A percentile compares a stretch with the other conserved stretches of the same genome.
Conservation (phyloP, 2,888 invertebrate species). For the Odontomyia ornata region DNA sequence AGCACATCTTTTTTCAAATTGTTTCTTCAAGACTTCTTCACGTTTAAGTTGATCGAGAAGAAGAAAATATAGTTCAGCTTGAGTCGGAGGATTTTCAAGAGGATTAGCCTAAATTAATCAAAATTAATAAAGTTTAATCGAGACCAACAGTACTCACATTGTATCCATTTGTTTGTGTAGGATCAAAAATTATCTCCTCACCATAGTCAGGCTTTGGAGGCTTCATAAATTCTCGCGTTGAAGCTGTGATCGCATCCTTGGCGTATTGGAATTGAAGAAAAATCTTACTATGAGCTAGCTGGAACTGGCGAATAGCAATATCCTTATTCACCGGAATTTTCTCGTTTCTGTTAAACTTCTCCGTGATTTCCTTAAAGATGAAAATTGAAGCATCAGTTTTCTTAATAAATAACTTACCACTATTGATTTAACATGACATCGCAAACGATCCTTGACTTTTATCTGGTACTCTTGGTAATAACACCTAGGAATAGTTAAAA, state of each 20-base stretch:
- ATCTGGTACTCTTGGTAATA: conserved; percentile 51
- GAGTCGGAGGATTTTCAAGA: conserved; percentile 68
- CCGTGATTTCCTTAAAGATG: conserved; percentile 71
- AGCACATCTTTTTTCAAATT: conserved; percentile 64
- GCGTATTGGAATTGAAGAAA: conserved; percentile 61
- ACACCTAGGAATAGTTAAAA: conserved; percentile 49
- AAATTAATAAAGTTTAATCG: background rate
- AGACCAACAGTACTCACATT: conserved; percentile 66
- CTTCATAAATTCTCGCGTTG: conserved; percentile 72
- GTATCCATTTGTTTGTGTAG: conserved; percentile 72
- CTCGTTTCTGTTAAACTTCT: conserved; percentile 71
- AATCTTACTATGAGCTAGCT: conserved; percentile 67
- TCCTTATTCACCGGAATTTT: conserved; percentile 69
- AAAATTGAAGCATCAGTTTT: background rate
- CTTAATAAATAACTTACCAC: conserved; percentile 5
- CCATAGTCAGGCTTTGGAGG: conserved; percentile 77
- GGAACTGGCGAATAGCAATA: conserved; percentile 73
- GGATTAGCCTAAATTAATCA: conserved; percentile 67
- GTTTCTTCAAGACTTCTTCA: conserved; percentile 69
- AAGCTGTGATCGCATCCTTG: conserved; percentile 60
- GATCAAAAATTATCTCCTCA: conserved; percentile 71
- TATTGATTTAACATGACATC: conserved; percentile 29
- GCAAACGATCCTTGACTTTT: conserved; percentile 13
- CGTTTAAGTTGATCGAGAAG: conserved; percentile 71
- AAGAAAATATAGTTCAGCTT: conserved; percentile 71